phyloP scores from a whole-genome alignment of 2,888 invertebrate species.

The Andrena haemorrhoa region DNA sequence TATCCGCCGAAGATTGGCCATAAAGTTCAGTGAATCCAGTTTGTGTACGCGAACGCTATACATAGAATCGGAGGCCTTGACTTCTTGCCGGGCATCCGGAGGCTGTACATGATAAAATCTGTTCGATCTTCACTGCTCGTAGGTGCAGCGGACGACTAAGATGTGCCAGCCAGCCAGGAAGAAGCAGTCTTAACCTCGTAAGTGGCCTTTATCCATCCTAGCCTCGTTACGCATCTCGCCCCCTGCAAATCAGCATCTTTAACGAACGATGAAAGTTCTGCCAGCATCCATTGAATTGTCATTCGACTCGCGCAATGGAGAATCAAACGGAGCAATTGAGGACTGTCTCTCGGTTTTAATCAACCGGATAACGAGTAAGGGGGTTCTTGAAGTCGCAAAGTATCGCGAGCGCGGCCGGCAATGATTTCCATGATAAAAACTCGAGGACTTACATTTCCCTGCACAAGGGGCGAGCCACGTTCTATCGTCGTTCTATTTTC shows the following conservation, averaged over 20 bases:
- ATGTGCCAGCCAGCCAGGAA: slow-evolving; percentile 80
- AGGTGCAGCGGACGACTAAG: slow-evolving; percentile 77
- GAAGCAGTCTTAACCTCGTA: slow-evolving; percentile 73
- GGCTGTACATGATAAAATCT: slow-evolving; percentile 61
- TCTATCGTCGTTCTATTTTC: slow-evolving; percentile 55
- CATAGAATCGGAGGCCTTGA: slow-evolving; percentile 64
- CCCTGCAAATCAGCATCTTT: not conserved
- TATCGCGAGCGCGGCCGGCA: not conserved
- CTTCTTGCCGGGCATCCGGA: slow-evolving; percentile 33
- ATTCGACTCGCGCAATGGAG: not conserved
- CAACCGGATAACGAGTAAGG: not conserved
- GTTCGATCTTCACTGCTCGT: slow-evolving; percentile 68
- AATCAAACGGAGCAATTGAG: not conserved
- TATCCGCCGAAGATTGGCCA: slow-evolving; percentile 45
- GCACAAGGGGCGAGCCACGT: slow-evolving; percentile 3
- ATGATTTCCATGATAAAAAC: not conserved
- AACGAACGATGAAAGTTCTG: not conserved
- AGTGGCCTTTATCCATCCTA: slow-evolving; percentile 41
- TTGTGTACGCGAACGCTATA: slow-evolving; percentile 53
- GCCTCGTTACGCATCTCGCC: not conserved
- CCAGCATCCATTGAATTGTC: too few relatives aligned
- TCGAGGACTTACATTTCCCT: not conserved
- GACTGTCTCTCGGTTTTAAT: not conserved
- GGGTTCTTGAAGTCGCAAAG: not conserved
- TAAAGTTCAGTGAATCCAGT: slow-evolving; percentile 50